phyloP scores from a whole-genome alignment of 2,888 invertebrate genomes.

The Holacanthella duospinosa region DNA sequence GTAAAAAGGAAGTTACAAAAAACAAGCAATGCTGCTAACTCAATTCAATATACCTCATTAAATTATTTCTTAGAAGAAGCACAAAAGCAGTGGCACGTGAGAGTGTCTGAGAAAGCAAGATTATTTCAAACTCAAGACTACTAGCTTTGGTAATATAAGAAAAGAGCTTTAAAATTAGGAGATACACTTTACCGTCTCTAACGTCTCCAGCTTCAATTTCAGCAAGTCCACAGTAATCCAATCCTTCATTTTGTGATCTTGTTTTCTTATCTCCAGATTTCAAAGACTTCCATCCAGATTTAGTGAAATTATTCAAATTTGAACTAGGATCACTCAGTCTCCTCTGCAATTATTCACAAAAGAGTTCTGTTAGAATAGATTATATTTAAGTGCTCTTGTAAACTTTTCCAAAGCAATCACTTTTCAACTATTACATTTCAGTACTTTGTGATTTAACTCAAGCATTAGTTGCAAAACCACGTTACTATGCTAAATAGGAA shows the following conservation, averaged over 20 bases:
- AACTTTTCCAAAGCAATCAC: too few species aligned
- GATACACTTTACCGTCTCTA: constrained; percentile 58
- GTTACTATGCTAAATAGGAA: too few species aligned
- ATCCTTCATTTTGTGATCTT: constrained; percentile 82
- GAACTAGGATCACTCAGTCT: constrained; percentile 87
- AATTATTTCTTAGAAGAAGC: too few species aligned
- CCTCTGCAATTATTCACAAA: constrained; percentile 47
- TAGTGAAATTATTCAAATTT: constrained; percentile 71
- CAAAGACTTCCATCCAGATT: constrained; percentile 53
- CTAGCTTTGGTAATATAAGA: too few species aligned
- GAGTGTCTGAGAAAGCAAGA: constrained; percentile 4
- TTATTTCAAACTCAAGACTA: too few species aligned
- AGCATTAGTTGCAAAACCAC: too few species aligned
- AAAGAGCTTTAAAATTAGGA: not conserved
- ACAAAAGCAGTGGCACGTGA: not conserved
- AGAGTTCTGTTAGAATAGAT: too few species aligned
- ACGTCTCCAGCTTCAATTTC: constrained; percentile 92
- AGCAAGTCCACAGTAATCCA: constrained; percentile 73
- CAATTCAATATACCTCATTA: constrained; percentile 1
- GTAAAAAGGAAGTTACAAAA: not conserved
- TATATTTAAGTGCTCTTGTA: not conserved
- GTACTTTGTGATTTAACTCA: too few species aligned
- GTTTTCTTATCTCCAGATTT: constrained; percentile 52
- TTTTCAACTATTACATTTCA: too few species aligned
- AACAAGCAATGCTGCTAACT: not conserved